Evolutionary conservation across 2,888 invertebrate genomes (phyloP).

Genomic region (Drosophila ustulata): DNA sequence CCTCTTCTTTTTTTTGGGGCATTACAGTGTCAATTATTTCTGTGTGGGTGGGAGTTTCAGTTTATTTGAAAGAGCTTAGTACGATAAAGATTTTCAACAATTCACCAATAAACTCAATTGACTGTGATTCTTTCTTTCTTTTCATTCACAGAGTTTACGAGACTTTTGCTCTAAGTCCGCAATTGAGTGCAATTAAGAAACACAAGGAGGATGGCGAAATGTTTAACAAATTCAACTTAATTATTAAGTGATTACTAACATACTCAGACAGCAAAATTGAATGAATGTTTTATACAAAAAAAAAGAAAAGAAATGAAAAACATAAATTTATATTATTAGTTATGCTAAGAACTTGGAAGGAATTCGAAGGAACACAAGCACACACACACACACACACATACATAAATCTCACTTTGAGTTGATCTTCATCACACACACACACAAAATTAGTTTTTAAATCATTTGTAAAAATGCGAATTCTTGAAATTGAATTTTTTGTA

Average conservation of each 20-base stretch:
- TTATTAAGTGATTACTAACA: conserved; percentile 69
- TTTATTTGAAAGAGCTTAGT: conserved; percentile 1
- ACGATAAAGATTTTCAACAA: not conserved
- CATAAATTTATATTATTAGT: conserved; percentile 39
- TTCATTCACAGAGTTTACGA: conserved; percentile 81
- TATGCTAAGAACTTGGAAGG: conserved; percentile 29
- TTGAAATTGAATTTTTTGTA: conserved; percentile 49
- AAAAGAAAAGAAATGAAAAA: conserved; percentile 24
- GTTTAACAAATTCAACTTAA: conserved; percentile 42
- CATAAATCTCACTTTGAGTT: conserved; percentile 46
- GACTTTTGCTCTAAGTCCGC: conserved; percentile 82
- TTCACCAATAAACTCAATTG: not conserved
- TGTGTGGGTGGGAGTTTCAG: not conserved
- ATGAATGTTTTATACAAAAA: conserved; percentile 63
- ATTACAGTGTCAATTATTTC: not conserved
- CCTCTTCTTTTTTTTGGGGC: not conserved
- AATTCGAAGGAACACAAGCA: conserved; percentile 36
- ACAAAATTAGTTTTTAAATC: conserved; percentile 66
- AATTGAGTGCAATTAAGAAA: conserved; percentile 23
- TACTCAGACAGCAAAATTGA: conserved; percentile 70
- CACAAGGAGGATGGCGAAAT: conserved; percentile 25
- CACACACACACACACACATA: conserved; percentile 18
- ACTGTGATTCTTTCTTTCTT: conserved; percentile 5
- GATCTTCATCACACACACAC: conserved; percentile 16
- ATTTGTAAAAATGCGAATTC: conserved; percentile 53